Evolutionary conservation across 2,797 vertebrate genomes (phyloP), one percentile per base, ranked within the genome.

Genomic region (Macroramphosus scolopax): DNA sequence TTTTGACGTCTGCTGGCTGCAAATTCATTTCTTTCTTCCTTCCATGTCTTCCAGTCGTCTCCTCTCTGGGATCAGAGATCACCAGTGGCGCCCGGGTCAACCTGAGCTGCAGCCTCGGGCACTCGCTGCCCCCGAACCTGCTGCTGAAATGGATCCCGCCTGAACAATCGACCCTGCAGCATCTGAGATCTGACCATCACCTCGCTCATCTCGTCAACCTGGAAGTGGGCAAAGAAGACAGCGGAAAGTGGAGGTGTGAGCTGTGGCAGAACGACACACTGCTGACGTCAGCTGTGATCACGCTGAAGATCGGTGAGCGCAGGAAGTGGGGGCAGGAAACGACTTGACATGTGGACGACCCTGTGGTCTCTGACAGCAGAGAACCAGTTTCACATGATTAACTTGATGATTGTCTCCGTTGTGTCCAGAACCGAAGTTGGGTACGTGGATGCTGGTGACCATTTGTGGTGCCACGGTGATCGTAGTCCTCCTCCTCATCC

Each of bases 251-350:
- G 87, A 60, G 0, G 17, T 91, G 90, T 72, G 44, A 70, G 17
- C 71, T 91, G 71, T 38, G 18, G 72, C 41, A 2, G 33, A 54
- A 14, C 1, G 0, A 1, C 0, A 39, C 0, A 0, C 0, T 0
- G 8, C 70, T 88, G 56, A 72, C 77, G 5, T 74, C 24, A 1
- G 77, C 73, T 5, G 30, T 6, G 5, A 58, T 87, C n/a, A 51
- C 0, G 0, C 67, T 91, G 58, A 77, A 55, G 10, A 78, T 88
- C 9, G 87, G 88, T 90, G 68, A 89, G 88, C 2, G 36, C 63
- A 70, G 78, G 79, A 79, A 78, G 62, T 43, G 51, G 65, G 40
- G 65, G 17, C 14, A 40, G 28, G 41, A 61, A 77, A 81, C 78
- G 79, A 81, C 26, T 8, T 54, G 51, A 69, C 48, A 51, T 1